Base-by-base conservation (phyloP, 2,888 invertebrate genomes). In the Netelia virgata region DNA sequence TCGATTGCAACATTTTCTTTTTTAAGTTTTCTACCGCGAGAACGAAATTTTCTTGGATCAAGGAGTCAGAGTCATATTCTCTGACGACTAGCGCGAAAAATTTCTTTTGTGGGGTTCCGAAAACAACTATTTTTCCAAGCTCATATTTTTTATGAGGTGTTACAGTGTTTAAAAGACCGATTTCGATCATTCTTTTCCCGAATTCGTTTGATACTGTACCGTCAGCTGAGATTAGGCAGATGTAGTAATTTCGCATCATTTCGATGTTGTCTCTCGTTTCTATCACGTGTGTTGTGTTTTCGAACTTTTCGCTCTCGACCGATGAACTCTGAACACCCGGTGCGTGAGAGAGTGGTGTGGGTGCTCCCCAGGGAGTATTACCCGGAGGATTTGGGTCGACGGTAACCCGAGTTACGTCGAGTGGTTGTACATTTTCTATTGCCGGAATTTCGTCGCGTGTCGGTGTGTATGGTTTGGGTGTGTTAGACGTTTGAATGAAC, bases 251-350 rank as follows among this genome's bases (percentile, higher is more conserved):
- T 50, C 82, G 82, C 20, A 53, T 73, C 84, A 82, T 84, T 78
- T 78, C 77, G 28, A 84, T 23, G 1, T 73, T 84, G 8, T 82
- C 82, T 10, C 78, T 41, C 20, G 82, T 82, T n/a, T 84, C 84
- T 9, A 68, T 16, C 1, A 82, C 28, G 23, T 82, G 59, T 74
- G 6, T 16, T 41, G 23, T 20, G 53, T 50, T 50, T 50, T 50
- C 28, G 28, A 28, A 5, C 0, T 28, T 28, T 5, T 28, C 28
- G 6, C 5, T 28, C 5, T 28, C 28, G 28, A 3, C 28, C 28
- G 28, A 28, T 28, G 28, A 28, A 28, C 5, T 28, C 5, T 28
- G 28, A 28, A 28, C 28, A 28, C 28, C 28, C 28, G 28, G 6
- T 28, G 5, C 28, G 28, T 0, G 28, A 3, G 28, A 5, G 5